Evolutionary conservation across 2,797 vertebrate species (phyloP).

Genomic region (Rhabdophis nuchalis): DNA sequence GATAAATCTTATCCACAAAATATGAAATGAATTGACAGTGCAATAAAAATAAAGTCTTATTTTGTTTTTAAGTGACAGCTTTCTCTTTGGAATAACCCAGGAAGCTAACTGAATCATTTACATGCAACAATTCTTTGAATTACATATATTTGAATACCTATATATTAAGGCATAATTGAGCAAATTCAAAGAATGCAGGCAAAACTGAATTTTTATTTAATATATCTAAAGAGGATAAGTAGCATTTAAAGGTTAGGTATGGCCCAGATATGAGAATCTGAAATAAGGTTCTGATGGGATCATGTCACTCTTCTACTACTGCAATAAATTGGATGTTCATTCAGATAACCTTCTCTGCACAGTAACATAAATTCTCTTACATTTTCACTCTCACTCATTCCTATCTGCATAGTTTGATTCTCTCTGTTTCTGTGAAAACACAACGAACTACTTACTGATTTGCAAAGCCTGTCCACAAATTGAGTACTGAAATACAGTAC

Average conservation of each 20-base stretch:
- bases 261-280: neutral
- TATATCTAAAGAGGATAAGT: neutral
- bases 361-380: conserved; percentile 3
- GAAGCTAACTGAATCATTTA: neutral
- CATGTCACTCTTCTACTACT: neutral
- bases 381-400: neutral
- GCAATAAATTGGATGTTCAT: conserved; percentile 31
- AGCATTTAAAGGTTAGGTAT: neutral
- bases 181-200: conserved; percentile 8
- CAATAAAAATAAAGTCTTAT: neutral
- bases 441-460: conserved; percentile 22
- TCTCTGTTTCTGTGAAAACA: conserved; percentile 11
- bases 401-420: conserved; percentile 30
- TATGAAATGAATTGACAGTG: neutral
- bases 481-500: neutral
- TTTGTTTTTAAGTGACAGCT: neutral
- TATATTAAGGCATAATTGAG: conserved; percentile 19
- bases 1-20: neutral
- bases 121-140: conserved; percentile 1
- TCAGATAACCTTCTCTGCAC: neutral
- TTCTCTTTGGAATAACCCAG: neutral
- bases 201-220: neutral
- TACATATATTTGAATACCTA: neutral
- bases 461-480: conserved; percentile 2
- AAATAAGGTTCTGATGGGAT: conserved; percentile 19